phyloP scores from a whole-genome alignment of 1,140 invertebrate species.

The Eumeta japonica region DNA sequence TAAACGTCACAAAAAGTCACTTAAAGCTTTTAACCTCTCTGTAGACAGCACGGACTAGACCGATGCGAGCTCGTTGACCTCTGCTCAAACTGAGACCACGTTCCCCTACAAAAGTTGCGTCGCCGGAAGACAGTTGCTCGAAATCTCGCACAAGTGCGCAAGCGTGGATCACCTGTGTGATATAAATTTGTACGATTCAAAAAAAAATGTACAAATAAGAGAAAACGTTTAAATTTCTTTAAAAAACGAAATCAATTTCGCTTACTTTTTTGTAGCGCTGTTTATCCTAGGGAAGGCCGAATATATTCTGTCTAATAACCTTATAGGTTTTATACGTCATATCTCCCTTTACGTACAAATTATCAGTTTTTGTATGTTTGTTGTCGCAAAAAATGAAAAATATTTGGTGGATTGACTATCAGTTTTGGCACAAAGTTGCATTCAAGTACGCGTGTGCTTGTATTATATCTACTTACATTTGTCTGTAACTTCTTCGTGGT shows the following conservation, averaged over 20 bases:
- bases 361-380: too few species aligned
- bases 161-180: conserved; percentile 51
- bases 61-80: conserved; percentile 69
- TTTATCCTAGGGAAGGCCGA: conserved; percentile 68
- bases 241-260: conserved; percentile 56
- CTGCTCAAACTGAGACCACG: conserved; percentile 70
- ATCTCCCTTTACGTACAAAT: too few species aligned
- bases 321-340: too few species aligned
- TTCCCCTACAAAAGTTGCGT: conserved; percentile 77
- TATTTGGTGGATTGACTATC: too few species aligned
- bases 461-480: too few species aligned
- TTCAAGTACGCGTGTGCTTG: too few species aligned
- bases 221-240: too few species aligned
- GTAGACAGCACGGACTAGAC: conserved; percentile 62
- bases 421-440: too few species aligned
- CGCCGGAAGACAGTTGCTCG: conserved; percentile 64
- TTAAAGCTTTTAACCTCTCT: conserved; percentile 34
- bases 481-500: too few species aligned
- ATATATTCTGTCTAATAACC: too few species aligned
- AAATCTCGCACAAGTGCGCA: conserved; percentile 61
- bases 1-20: conserved; percentile 2
- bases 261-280: conserved; percentile 66
- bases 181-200: too few species aligned
- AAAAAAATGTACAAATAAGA: neutral
- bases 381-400: too few species aligned